Base-by-base conservation (phyloP, 2,113 vertebrate genomes). In the Scortum barcoo region DNA sequence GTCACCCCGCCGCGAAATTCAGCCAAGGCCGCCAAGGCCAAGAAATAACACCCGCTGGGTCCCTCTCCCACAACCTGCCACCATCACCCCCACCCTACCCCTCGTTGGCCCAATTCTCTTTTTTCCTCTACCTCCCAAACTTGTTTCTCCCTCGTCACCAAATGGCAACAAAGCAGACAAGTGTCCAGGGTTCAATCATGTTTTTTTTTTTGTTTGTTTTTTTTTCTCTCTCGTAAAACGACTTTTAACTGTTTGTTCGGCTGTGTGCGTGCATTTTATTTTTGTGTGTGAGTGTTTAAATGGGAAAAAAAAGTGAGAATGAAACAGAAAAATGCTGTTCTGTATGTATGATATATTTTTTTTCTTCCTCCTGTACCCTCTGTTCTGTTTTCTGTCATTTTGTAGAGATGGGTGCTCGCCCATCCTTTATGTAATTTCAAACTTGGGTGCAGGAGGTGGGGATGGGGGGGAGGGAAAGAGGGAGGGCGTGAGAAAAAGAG, bases 1-100 rank as follows among this genome's bases (percentile, higher is more conserved):
- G 96, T 99, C 75, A 99, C 97, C 50, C 98, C 98, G 0, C 98
- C 98, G 1, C 96, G 97, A 84, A 98, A 98, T 92, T 97, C 97
- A 61, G 96, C 97, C 91, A 95, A 95, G 92, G 84, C 93, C 2
- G 88, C 92, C 30, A 98, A 99, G 95, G 96, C 97, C 93, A 99
- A 99, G 95, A 99, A 99, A 93, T 99, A 97, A 96, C 95, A 94
- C 88, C 91, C 75, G 63, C 88, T 86, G 76, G 80, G 81, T 73
- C 54, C 48, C 53, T 68, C 87, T 67, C 72, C 90, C 44, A 48
- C 75, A 42, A 74, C 82, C 86, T 69, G 28, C 54, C 76, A 40
- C 80, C 68, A n/a, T n/a, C n/a, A n/a, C n/a, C n/a, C n/a, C n/a
- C n/a, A n/a, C n/a, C n/a, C n/a, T n/a, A n/a, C 78, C 72, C 13